These are phyloP conservation scores for Aptenodytes patagonicus DNA, from an alignment of 2,113 vertebrate species.

Conservation along the genomic window DNA sequence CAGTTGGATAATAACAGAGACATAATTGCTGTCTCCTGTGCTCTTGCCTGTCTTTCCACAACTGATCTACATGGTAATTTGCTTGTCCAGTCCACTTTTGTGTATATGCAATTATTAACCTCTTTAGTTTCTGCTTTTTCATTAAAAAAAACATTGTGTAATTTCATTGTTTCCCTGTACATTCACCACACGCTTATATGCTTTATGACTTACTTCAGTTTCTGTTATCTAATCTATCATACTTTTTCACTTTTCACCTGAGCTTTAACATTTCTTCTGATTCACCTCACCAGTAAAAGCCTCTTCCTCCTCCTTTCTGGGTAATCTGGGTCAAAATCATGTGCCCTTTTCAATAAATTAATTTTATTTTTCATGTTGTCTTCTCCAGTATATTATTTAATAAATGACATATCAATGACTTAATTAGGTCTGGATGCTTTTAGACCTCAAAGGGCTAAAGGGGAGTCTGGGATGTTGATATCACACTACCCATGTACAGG, in stretches of 20 bases:
- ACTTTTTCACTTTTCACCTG: not conserved
- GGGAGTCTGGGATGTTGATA: not conserved
- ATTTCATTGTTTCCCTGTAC: not conserved
- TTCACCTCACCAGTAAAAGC: not conserved
- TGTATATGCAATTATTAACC: not conserved
- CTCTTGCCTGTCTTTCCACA: not conserved
- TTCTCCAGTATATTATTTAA: not conserved
- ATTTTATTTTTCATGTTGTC: not conserved
- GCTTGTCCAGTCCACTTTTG: not conserved
- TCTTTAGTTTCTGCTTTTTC: not conserved
- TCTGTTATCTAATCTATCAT: not conserved
- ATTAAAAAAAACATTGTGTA: not conserved
- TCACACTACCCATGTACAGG: not conserved
- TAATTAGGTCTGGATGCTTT: not conserved
- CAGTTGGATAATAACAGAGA: not conserved
- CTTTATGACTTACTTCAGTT: not conserved
- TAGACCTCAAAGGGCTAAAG: not conserved
- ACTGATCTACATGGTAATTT: not conserved
- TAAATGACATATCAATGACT: not conserved
- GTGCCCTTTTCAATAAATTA: not conserved
- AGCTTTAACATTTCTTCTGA: not conserved
- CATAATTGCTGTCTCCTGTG: rapidly evolving
- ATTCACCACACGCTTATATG: not conserved
- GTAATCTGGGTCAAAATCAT: not conserved
- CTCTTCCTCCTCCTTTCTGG: not conserved